A percentile compares a stretch with the other conserved stretches of the same genome.
phyloP scores from a whole-genome alignment of 2,888 invertebrate genomes.

The Chrysolina americana region DNA sequence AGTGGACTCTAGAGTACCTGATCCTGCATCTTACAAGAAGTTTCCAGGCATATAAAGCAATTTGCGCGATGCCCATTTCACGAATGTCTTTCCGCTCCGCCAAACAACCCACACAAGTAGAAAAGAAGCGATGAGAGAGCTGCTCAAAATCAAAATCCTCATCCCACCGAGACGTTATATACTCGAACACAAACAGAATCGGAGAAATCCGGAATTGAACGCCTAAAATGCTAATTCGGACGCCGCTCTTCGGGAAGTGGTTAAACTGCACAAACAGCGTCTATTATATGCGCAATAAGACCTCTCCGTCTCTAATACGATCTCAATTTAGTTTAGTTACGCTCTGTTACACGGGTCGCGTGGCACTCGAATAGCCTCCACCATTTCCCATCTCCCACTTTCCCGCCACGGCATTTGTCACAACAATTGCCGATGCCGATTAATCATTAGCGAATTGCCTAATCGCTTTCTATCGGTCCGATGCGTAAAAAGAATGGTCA shows the following conservation, averaged over 20 bases:
- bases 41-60: neutral
- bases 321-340: conserved; percentile 72
- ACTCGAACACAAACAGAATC: conserved; percentile 57
- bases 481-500: neutral
- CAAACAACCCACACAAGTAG: neutral
- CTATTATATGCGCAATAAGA: conserved; percentile 72
- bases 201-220: conserved; percentile 63
- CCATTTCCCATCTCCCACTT: conserved; percentile 64
- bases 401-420: conserved; percentile 54
- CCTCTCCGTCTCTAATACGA: conserved; percentile 71
- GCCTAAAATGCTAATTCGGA: conserved; percentile 70
- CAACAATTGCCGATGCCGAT: conserved; percentile 50
- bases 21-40: neutral
- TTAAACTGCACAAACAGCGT: conserved; percentile 72
- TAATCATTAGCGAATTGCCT: conserved; percentile 50
- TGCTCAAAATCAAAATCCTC: conserved; percentile 64
- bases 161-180: conserved; percentile 53
- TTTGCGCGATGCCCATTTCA: neutral
- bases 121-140: conserved; percentile 28
- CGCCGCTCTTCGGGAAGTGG: conserved; percentile 69
- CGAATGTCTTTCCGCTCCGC: conserved; percentile 10
- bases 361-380: conserved; percentile 68
- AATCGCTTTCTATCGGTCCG: conserved; percentile 46
- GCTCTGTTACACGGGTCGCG: conserved; percentile 72
- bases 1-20: neutral